These are phyloP conservation scores for Molanna angustata DNA, from an alignment of 2,888 invertebrate species.

Conservation along the genomic window DNA sequence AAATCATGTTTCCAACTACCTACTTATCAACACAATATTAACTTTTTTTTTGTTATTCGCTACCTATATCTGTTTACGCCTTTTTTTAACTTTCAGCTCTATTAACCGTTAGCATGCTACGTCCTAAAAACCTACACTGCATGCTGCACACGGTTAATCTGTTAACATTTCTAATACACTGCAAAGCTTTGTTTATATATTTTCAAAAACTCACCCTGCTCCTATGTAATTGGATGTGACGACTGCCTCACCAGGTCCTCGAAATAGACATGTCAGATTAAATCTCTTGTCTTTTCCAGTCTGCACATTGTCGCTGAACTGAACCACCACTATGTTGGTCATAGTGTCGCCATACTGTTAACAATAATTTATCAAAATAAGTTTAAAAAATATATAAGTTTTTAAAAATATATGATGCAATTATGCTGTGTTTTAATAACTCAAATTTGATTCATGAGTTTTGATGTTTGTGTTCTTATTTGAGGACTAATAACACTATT, in stretches of 20 bases:
- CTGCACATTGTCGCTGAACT: slow-evolving; percentile 91
- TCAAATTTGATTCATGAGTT: background rate
- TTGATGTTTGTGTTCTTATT: background rate
- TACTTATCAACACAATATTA: too few species aligned
- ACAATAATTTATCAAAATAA: slow-evolving; percentile 16
- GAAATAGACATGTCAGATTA: slow-evolving; percentile 88
- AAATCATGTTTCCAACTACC: too few species aligned
- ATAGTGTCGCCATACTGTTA: slow-evolving; percentile 86
- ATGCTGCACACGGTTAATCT: slow-evolving; percentile 18
- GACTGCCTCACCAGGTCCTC: slow-evolving; percentile 89
- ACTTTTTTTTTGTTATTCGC: too few species aligned
- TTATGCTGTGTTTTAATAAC: background rate
- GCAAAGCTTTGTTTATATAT: too few species aligned
- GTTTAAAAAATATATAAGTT: background rate
- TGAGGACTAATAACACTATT: background rate
- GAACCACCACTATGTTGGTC: slow-evolving; percentile 92
- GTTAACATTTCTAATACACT: too few species aligned
- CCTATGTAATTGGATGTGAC: slow-evolving; percentile 92
- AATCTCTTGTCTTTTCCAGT: slow-evolving; percentile 88
- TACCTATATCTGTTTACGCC: too few species aligned
- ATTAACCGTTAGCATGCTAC: slow-evolving; percentile 6
- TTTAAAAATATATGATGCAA: background rate
- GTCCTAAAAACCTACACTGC: slow-evolving; percentile 7
- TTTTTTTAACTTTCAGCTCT: too few species aligned
- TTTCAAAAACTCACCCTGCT: slow-evolving; percentile 75